Percentiles rank a stretch among this genome's conserved stretches.
These are phyloP conservation scores for Nomada ruficornis DNA, from an alignment of 2,888 invertebrate genomes.

Conservation along the genomic window DNA sequence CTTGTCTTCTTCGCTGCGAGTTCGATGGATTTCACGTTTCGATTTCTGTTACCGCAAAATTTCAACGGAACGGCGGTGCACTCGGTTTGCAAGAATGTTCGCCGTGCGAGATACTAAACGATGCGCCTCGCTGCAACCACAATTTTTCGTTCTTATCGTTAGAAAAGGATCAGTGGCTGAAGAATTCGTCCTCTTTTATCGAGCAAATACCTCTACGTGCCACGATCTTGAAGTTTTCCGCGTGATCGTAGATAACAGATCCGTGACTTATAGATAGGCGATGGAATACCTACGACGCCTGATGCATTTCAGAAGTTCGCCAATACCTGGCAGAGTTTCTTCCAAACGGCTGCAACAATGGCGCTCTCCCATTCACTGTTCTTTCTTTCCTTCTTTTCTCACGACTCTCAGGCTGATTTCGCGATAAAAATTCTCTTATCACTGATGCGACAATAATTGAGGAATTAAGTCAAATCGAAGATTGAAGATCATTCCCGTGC, in stretches of 20 bases:
- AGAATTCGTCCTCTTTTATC: constrained; percentile 21
- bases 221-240: constrained; percentile 14
- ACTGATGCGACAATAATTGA: too few relatives aligned
- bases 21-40: not conserved
- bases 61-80: too few relatives aligned
- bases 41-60: too few relatives aligned
- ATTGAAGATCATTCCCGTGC: too few relatives aligned
- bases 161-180: constrained; percentile 19
- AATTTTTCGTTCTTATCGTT: constrained; percentile 23
- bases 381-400: too few relatives aligned
- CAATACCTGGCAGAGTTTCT: not conserved
- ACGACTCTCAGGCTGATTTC: too few relatives aligned
- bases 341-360: not conserved
- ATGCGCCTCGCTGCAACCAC: not conserved
- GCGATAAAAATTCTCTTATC: too few relatives aligned
- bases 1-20: too few relatives aligned
- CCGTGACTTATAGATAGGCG: not conserved
- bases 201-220: not conserved
- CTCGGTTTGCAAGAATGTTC: too few relatives aligned
- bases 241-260: constrained; percentile 27
- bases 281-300: not conserved
- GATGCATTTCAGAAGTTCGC: not conserved
- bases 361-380: too few relatives aligned
- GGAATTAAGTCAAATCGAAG: too few relatives aligned
- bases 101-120: not conserved